Base-by-base conservation (phyloP, 2,888 invertebrate species). In the Cephus spinipes region DNA sequence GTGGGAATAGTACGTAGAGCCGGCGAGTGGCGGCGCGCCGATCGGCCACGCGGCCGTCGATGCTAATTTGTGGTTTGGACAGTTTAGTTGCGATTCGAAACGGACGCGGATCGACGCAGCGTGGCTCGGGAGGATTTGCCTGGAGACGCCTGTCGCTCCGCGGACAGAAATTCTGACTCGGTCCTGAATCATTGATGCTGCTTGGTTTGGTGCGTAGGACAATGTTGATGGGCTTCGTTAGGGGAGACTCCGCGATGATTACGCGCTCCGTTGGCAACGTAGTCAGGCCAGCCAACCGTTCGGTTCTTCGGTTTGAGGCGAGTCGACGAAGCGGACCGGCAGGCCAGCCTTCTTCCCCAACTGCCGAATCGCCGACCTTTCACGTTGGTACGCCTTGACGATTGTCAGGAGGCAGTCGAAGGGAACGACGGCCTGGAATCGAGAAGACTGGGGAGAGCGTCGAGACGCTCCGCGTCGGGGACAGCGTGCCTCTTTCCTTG, bases 261-360 rank as follows among this genome's bases (percentile, higher is more conserved):
- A 84, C 80, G 83, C 82, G 83, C 80, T 82, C 82, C 83, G 84
- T 83, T 83, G 81, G 82, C 40, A 55, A 23, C 40, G 23, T 23
- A 55, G 23, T 55, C 40, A 23, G 40, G 23, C 23, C 9, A 55
- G 40, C 40, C 40, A 55, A 55, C 6, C 40, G 40, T 23, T 55
- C 40, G 40, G 40, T 23, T 55, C 40, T 40, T 40, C 40, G 15
- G 40, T 15, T 23, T 1, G 23, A 55, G 40, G 6, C 40, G 15
- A 23, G 40, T 55, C 40, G 23, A 2, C 40, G 15, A 55, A 55
- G 40, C 40, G 40, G 6, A 55, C 9, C 23, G 40, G 9, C 40
- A 6, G 40, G 40, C 15, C 40, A 55, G 23, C 23, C 40, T 55
- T 55, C 40, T 23, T 9, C 23, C 23, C 40, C 40, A 2, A 6